Evolutionary conservation across 2,888 invertebrate species (phyloP), one percentile per base, ranked within the genome.

Genomic region (Schrankia costaestrigalis): DNA sequence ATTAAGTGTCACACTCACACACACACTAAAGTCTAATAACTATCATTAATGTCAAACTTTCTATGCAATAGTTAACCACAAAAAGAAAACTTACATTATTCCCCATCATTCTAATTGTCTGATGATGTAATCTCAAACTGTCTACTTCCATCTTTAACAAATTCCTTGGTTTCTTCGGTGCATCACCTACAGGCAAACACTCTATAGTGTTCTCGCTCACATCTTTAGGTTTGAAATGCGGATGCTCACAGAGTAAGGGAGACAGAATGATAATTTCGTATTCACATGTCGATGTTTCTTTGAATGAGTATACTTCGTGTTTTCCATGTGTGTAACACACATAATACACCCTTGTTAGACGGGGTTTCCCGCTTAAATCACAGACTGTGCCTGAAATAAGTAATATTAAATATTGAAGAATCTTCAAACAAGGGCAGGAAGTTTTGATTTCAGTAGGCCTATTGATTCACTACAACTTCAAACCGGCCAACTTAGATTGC

Each of bases 261-360:
- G 98, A 96, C 11, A 98, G 86, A 8, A 99, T 94, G 8, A 98
- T 92, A 4, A 90, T 93, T 79, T 98, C 98, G 71, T 99, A 99
- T 74, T 97, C 95, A 69, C 99, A 99, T 0, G 96, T 97, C 0
- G 96, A 94, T 0, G 93, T 95, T 78, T 98, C 98, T 67, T 97
- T 97, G 42, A 98, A 90, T 0, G 96, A 95, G 70, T 95, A 96
- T 1, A 98, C 93, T 69, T 98, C 97, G 56, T 97, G 96, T 61
- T 95, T 95, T 1, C 96, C 95, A 56, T 95, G 94, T 2, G 91
- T 90, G 64, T 94, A 95, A 81, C 98, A 98, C 0, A 97, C 95
- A 65, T 98, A 98, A 1, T 94, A 89, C 1, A 98, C 92, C 63
- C 91, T 91, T 0, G 97, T 95, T 11, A 91, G 82, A 9, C 98